phyloP scores from a whole-genome alignment of 2,888 invertebrate species.

The Mesorhabditis belari region DNA sequence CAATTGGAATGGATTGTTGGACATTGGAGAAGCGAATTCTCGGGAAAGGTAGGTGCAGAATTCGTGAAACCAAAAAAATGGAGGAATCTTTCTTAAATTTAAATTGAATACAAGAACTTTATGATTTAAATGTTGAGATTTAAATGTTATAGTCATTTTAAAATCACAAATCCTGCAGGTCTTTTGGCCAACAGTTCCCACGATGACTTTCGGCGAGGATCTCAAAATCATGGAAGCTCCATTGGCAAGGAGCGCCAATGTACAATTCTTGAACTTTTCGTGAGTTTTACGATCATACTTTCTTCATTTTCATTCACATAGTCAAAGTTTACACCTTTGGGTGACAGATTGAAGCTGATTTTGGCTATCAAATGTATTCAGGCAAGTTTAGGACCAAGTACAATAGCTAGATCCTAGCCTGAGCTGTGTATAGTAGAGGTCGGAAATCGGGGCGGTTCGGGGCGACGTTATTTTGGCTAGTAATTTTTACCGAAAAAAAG shows the following conservation, averaged over 20 bases:
- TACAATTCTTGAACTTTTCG: constrained; percentile 53
- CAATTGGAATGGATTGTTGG: constrained; percentile 51
- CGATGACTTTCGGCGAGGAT: constrained; percentile 54
- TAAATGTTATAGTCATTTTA: no score
- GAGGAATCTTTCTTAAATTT: constrained; percentile 1
- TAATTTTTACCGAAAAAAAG: no score
- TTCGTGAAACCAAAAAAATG: neutral
- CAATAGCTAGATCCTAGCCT: no score
- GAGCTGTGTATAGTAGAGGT: no score
- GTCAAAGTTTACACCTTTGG: no score
- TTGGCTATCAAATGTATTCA: no score
- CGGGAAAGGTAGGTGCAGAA: constrained; percentile 37
- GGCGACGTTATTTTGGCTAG: no score
- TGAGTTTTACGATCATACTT: constrained; percentile 14
- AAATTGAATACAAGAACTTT: neutral
- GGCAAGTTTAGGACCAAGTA: no score
- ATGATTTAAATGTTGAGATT: neutral
- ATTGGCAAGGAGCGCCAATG: constrained; percentile 45
- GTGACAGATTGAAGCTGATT: no score
- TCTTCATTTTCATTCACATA: no score
- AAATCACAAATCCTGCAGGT: constrained; percentile 19
- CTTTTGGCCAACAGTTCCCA: constrained; percentile 54
- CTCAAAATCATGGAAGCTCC: constrained; percentile 50
- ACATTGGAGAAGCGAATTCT: constrained; percentile 53
- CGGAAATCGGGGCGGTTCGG: no score